Conservation (phyloP, 1,140 invertebrate species). For the Lysiphlebus fabarum region DNA sequence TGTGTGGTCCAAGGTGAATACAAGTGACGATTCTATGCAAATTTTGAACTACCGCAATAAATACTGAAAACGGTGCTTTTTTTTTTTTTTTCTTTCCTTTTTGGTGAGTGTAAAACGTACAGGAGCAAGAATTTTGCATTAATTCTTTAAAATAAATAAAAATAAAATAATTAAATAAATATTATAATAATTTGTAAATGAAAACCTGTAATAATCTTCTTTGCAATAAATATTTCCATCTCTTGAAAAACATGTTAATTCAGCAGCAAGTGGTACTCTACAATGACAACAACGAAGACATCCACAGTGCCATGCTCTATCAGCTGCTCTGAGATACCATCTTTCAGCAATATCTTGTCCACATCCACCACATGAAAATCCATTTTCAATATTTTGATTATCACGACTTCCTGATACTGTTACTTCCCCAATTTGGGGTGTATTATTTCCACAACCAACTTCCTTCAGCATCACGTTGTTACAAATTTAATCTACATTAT, state of each 20-base stretch:
- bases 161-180: conserved; percentile 2
- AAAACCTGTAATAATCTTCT: conserved; percentile 91
- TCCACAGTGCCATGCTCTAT: conserved; percentile 83
- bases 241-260: conserved; percentile 84
- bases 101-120: conserved; percentile 28
- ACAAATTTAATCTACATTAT: conserved; percentile 24
- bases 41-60: conserved; percentile 51
- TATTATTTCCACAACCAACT: conserved; percentile 48
- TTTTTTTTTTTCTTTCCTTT: neutral
- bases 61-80: conserved; percentile 38
- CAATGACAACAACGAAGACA: conserved; percentile 87
- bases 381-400: conserved; percentile 20
- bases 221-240: conserved; percentile 93
- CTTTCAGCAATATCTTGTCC: conserved; percentile 52
- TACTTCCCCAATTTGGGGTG: conserved; percentile 44
- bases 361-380: conserved; percentile 50
- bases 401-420: conserved; percentile 25
- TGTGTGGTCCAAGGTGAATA: conserved; percentile 48
- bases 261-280: conserved; percentile 76
- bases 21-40: conserved; percentile 49
- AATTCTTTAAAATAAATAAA: conserved; percentile 31
- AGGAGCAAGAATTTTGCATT: conserved; percentile 43
- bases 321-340: conserved; percentile 84
- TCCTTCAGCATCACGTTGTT: conserved; percentile 49
- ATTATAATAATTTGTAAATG: neutral